Conservation (phyloP, 2,113 vertebrate genomes). For the Microcebus murinus region DNA sequence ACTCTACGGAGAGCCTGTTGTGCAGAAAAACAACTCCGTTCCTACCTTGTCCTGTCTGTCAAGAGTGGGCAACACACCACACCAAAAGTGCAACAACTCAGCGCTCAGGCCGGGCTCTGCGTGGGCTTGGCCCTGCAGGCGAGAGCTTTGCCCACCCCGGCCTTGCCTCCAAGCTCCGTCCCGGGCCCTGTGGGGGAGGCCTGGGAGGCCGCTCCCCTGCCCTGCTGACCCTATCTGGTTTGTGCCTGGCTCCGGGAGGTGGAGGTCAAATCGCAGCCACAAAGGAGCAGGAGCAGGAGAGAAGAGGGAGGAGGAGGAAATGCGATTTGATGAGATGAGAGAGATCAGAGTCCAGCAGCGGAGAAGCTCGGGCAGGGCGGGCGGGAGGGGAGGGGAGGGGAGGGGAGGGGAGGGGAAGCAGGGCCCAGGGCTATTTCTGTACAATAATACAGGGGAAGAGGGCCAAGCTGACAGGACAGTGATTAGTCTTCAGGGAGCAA, state of each 20-base stretch:
- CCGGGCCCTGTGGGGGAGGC: background rate
- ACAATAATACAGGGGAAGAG: slow-evolving; percentile 78
- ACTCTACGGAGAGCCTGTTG: background rate
- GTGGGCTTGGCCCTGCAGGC: background rate
- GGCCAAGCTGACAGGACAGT: slow-evolving; percentile 68
- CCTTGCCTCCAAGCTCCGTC: background rate
- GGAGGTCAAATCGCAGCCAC: slow-evolving; percentile 40
- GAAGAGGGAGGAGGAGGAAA: slow-evolving; percentile 14
- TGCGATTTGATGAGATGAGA: fast-evolving
- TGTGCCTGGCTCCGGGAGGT: slow-evolving; percentile 58
- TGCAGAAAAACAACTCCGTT: background rate
- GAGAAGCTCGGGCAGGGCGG: background rate
- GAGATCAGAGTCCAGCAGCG: background rate
- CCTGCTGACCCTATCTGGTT: slow-evolving; percentile 8
- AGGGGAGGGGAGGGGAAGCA: background rate
- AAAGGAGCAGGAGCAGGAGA: background rate
- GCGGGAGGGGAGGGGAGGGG: background rate
- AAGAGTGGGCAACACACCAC: background rate
- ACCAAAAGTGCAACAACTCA: background rate
- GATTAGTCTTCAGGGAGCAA: slow-evolving; percentile 66
- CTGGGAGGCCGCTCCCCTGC: background rate
- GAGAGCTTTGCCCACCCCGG: background rate
- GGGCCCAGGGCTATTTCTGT: slow-evolving; percentile 70
- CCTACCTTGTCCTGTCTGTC: background rate
- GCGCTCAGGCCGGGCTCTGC: background rate